These are phyloP conservation scores for Catagonus wagneri DNA, from an alignment of 2,113 vertebrate genomes.

Conservation along the genomic window DNA sequence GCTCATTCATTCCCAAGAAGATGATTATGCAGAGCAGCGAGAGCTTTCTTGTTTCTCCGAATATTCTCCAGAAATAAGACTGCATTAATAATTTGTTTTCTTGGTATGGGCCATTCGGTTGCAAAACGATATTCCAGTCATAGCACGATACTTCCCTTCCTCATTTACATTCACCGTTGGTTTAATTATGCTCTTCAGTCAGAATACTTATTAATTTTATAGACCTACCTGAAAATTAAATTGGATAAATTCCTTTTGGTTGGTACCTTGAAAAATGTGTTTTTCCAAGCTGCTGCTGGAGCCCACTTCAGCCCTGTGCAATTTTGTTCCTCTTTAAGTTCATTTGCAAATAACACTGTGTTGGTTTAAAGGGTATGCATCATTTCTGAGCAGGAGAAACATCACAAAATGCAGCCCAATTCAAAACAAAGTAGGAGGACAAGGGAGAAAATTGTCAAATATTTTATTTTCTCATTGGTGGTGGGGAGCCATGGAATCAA, in stretches of 20 bases:
- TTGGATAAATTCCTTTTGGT: conserved; percentile 79
- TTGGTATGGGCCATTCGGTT: conserved; percentile 64
- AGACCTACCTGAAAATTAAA: conserved; percentile 83
- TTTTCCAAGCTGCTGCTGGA: conserved; percentile 31
- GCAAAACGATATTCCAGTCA: conserved; percentile 77
- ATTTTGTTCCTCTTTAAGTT: conserved; percentile 80
- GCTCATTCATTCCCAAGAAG: conserved; percentile 33
- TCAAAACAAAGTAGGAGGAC: not conserved
- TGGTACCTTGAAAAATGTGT: conserved; percentile 65
- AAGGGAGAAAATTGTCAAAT: not conserved
- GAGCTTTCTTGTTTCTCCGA: conserved; percentile 50
- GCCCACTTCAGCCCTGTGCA: conserved; percentile 23
- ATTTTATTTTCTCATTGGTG: conserved; percentile 3
- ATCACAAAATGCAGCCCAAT: conserved; percentile 53
- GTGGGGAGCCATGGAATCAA: not conserved
- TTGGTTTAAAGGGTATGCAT: conserved; percentile 71
- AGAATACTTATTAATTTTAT: conserved; percentile 84
- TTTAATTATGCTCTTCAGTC: conserved; percentile 84
- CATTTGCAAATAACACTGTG: conserved; percentile 81
- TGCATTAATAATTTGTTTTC: conserved; percentile 82
- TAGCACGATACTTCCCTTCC: conserved; percentile 48
- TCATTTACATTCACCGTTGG: conserved; percentile 76
- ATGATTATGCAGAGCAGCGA: conserved; percentile 72
- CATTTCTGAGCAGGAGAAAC: conserved; percentile 75
- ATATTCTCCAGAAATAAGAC: conserved; percentile 76